phyloP scores from a whole-genome alignment of 2,797 vertebrate species.

The Echiichthys vipera region DNA sequence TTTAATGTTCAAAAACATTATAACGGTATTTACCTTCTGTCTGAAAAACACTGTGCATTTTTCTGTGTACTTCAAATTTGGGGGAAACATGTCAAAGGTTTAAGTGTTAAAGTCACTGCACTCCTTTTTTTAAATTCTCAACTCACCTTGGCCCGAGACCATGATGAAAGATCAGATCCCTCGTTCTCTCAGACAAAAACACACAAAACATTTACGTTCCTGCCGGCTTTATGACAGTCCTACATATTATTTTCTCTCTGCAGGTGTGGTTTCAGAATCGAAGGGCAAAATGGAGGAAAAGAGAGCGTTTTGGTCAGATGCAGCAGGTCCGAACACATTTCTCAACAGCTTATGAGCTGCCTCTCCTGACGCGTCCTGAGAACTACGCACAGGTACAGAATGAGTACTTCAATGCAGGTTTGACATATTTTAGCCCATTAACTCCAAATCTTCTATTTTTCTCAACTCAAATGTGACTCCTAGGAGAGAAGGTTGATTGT shows the following conservation, averaged over 20 bases:
- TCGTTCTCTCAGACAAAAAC: not conserved
- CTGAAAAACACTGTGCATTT: too few species aligned
- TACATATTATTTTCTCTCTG: constrained; percentile 12
- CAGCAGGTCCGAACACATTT: constrained; percentile 99
- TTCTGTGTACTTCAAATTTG: constrained; percentile 29
- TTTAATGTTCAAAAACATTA: too few species aligned
- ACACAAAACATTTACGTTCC: not conserved
- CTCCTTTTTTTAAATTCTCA: not conserved
- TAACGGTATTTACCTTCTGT: too few species aligned
- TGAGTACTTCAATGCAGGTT: not conserved
- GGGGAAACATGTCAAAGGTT: constrained; percentile 13
- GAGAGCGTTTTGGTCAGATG: constrained; percentile 99
- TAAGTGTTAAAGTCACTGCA: not conserved
- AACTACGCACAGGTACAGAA: constrained; percentile 95
- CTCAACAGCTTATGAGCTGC: constrained; percentile 95
- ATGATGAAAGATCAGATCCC: constrained; percentile 4
- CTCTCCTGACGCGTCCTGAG: constrained; percentile 95
- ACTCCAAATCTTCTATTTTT: not conserved
- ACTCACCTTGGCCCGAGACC: constrained; percentile 4
- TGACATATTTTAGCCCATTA: not conserved
- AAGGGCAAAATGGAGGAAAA: constrained; percentile 97
- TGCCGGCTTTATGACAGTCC: constrained; percentile 16
- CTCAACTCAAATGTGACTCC: not conserved
- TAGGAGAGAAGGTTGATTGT: not conserved
- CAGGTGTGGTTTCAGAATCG: constrained; percentile 99